Conservation (phyloP, 2,797 vertebrate species). For the Streptopelia turtur region DNA sequence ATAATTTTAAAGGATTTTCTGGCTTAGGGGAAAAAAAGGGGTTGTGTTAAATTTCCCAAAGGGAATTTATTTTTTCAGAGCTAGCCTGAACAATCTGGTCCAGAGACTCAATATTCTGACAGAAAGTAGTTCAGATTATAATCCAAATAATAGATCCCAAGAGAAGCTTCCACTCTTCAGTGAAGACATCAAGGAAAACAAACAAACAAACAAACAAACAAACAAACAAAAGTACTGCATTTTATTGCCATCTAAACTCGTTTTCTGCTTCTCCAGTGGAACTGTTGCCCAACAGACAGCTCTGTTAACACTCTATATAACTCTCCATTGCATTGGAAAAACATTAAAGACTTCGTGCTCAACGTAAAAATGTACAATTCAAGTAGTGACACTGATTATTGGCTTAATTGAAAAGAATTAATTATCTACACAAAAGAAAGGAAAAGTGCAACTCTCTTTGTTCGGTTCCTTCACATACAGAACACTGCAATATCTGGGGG, state of each 20-base stretch:
- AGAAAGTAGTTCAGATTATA: conserved; percentile 41
- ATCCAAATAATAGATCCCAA: conserved; percentile 32
- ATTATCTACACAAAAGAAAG: not conserved
- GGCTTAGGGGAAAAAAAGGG: not conserved
- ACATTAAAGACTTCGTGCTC: not conserved
- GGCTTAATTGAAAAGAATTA: not conserved
- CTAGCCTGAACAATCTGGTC: not conserved
- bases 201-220: not conserved
- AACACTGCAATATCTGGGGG: fast-evolving
- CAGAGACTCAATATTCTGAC: not conserved
- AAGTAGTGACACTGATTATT: not conserved
- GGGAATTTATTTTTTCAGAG: conserved; percentile 1
- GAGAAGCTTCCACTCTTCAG: not conserved
- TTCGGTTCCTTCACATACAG: not conserved
- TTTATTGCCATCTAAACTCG: conserved; percentile 14
- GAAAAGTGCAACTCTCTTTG: not conserved
- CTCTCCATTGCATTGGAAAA: not conserved
- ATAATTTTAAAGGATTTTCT: conserved; percentile 11
- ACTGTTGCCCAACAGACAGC: not conserved
- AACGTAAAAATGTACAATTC: not conserved
- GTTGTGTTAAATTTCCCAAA: not conserved
- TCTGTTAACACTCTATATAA: conserved; percentile 22
- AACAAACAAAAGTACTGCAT: not conserved
- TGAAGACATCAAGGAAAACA: not conserved
- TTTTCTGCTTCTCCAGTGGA: conserved; percentile 23